Base-by-base conservation (phyloP, 2,113 vertebrate genomes). In the Nesospiza acunhae region DNA sequence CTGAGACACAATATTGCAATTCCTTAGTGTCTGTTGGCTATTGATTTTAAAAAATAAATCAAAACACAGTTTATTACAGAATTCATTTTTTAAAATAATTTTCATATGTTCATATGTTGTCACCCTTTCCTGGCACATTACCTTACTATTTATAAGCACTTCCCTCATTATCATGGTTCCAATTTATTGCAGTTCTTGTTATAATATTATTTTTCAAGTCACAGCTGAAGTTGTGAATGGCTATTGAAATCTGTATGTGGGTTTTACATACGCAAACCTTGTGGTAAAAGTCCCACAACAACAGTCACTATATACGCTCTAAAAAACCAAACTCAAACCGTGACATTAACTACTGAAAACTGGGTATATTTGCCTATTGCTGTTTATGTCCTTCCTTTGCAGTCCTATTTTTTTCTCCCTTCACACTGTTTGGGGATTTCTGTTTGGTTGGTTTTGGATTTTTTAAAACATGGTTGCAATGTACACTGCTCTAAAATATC, bases 251-350 rank as follows among this genome's bases (percentile, higher is more conserved):
- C 15, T 53, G 5, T 42, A 27, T 56, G 5, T 53, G n/a, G 49
- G 18, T 46, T 44, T 20, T 27, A 47, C 19, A 27, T 13, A 60
- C 19, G 10, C 9, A 94, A 73, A 73, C 20, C 5, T 67, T 47
- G 9, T 41, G 7, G 15, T 39, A 63, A n/a, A 59, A 47, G 10
- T 23, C 12, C 15, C 19, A 50, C 44, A 46, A 17, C 3, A 77
- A 4, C 10, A 55, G 2, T 42, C 39, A 55, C 11, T 33, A 62
- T 20, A 14, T 2, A 4, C 0, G 0, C 1, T 7, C 22, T 23
- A 16, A 67, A 37, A 53, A 10, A 11, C 2, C 6, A 37, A 28
- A 63, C 5, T 11, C 21, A 42, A 44, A 30, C 7, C 3, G 2
- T 23, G 20, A 56, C 7, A 33, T 39, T 74, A 62, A 41, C 18